Evolutionary conservation across 1,140 invertebrate species (phyloP).

Genomic region (Oryzaephilus surinamensis): DNA sequence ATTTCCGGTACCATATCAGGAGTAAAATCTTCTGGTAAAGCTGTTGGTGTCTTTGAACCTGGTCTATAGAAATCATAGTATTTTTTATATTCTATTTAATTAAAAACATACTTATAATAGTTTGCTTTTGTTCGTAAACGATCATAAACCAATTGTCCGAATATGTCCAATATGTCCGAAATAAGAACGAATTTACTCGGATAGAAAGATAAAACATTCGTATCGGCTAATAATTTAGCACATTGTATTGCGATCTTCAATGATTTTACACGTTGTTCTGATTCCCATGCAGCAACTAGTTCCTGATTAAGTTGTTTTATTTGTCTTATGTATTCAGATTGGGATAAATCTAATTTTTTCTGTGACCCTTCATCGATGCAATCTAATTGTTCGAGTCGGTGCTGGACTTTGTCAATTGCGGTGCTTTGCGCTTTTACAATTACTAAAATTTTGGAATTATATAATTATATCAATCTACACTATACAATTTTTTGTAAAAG

Average conservation of each 20-base stretch:
- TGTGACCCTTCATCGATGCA: slow-evolving; percentile 86
- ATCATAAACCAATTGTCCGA: slow-evolving; percentile 86
- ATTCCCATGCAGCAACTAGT: slow-evolving; percentile 81
- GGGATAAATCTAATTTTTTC: slow-evolving; percentile 77
- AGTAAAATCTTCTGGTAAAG: slow-evolving; percentile 58
- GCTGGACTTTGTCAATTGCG: slow-evolving; percentile 83
- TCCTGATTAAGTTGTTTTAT: slow-evolving; percentile 87
- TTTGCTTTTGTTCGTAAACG: slow-evolving; percentile 71
- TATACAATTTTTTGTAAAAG: slow-evolving; percentile 15
- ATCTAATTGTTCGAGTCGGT: slow-evolving; percentile 85
- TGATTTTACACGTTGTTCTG: slow-evolving; percentile 89
- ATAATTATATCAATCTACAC: slow-evolving; percentile 7
- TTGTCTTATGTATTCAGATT: slow-evolving; percentile 80
- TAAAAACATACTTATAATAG: slow-evolving; percentile 42
- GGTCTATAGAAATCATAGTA: slow-evolving; percentile 14
- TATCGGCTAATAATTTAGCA: slow-evolving; percentile 83
- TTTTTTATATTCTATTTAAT: slow-evolving; percentile 1
- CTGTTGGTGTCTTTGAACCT: slow-evolving; percentile 19
- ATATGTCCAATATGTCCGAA: slow-evolving; percentile 91
- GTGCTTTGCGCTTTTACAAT: slow-evolving; percentile 66
- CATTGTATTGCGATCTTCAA: slow-evolving; percentile 96
- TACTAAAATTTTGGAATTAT: slow-evolving; percentile 41
- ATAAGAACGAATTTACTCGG: slow-evolving; percentile 96
- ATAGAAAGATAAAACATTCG: slow-evolving; percentile 85
- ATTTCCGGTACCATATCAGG: slow-evolving; percentile 70